Percentiles rank a stretch among this genome's conserved stretches.
Evolutionary conservation across 2,797 vertebrate genomes (phyloP).

Genomic region (Tragelaphus oryx): DNA sequence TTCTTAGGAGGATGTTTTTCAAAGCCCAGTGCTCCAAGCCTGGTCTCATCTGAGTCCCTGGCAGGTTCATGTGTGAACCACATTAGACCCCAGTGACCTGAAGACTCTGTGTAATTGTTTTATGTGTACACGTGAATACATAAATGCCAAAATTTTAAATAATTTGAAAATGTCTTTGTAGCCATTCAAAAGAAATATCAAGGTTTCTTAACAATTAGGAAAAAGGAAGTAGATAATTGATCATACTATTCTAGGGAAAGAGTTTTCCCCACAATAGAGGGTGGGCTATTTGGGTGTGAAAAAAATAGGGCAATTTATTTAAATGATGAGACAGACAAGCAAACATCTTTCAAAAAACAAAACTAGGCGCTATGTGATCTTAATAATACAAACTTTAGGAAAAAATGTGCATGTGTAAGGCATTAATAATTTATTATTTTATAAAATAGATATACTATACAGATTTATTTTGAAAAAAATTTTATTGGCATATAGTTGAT

Average conservation of each 20-base stretch:
- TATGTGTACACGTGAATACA: constrained; percentile 66
- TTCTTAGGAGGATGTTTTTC: background rate
- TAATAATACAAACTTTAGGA: background rate
- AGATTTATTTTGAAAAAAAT: background rate
- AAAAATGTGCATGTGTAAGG: background rate
- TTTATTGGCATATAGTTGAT: background rate
- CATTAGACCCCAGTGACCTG: background rate
- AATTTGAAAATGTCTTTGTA: constrained; percentile 78
- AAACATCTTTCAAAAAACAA: constrained; percentile 29
- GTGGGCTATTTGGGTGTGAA: background rate
- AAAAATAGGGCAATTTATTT: background rate
- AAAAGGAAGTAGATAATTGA: constrained; percentile 9
- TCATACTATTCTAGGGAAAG: background rate
- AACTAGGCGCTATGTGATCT: background rate
- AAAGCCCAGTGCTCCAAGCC: background rate
- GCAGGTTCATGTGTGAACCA: constrained; percentile 22
- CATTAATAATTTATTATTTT: background rate
- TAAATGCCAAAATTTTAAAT: constrained; percentile 65
- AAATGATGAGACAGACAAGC: background rate
- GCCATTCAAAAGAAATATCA: constrained; percentile 25
- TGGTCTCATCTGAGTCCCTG: background rate
- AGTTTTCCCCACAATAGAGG: background rate
- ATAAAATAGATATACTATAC: background rate
- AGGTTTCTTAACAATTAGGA: constrained; percentile 14
- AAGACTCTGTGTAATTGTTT: constrained; percentile 60